A percentile compares a stretch with the other conserved stretches of the same genome.
Evolutionary conservation across 2,113 vertebrate genomes (phyloP).

Genomic region (Pseudonaja textilis): DNA sequence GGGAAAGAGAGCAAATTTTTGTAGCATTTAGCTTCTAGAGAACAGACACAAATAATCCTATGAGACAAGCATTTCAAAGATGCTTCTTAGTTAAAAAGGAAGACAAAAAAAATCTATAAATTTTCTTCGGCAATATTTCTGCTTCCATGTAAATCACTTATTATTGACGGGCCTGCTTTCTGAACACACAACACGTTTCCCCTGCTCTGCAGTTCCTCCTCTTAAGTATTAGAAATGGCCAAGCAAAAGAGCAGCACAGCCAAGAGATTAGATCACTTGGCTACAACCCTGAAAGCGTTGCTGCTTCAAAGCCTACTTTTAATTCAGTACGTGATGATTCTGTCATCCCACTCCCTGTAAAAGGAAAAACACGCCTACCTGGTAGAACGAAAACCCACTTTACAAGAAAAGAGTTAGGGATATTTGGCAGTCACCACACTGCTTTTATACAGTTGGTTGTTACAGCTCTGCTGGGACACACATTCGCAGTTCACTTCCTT

Average conservation of each 20-base stretch:
- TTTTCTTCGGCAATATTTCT: slow-evolving; percentile 24
- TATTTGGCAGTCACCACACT: neutral
- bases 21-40: neutral
- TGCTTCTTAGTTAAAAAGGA: slow-evolving; percentile 35
- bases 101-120: slow-evolving; percentile 10
- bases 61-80: neutral
- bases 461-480: neutral
- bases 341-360: neutral
- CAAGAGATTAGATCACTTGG: neutral
- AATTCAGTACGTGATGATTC: neutral
- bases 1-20: neutral
- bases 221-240: neutral
- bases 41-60: neutral
- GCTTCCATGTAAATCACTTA: slow-evolving; percentile 9
- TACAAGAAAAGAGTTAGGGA: neutral
- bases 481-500: neutral
- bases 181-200: neutral
- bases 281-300: neutral
- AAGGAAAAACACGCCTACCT: neutral
- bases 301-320: neutral
- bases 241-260: neutral
- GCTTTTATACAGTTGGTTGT: neutral
- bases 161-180: neutral
- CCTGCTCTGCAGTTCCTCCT: neutral
- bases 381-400: neutral